A percentile compares a stretch with the other conserved stretches of the same genome.
Evolutionary conservation across 2,888 invertebrate species (phyloP).

Genomic region (Zaprionus obscuricornis): DNA sequence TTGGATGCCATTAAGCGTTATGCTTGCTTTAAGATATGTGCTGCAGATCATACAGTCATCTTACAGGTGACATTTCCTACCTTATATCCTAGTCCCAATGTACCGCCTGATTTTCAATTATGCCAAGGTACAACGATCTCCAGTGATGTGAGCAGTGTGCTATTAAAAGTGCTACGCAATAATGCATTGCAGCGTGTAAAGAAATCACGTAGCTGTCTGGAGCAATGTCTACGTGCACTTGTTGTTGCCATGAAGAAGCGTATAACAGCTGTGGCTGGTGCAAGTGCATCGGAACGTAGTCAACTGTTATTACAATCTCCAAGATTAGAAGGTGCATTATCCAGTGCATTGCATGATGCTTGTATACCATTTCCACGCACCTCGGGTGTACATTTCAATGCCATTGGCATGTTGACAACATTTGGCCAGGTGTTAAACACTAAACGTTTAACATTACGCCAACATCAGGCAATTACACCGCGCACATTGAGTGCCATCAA

Average conservation of each 20-base stretch:
- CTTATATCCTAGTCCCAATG: slow-evolving; percentile 88
- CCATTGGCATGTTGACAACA: slow-evolving; percentile 92
- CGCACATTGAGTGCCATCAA: slow-evolving; percentile 90
- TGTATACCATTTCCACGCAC: slow-evolving; percentile 97
- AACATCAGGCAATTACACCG: slow-evolving; percentile 89
- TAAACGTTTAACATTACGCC: slow-evolving; percentile 88
- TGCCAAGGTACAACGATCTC: slow-evolving; percentile 88
- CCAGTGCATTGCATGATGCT: slow-evolving; percentile 86
- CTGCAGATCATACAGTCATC: slow-evolving; percentile 83
- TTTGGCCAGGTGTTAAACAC: slow-evolving; percentile 91
- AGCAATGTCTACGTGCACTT: slow-evolving; percentile 91
- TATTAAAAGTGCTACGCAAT: slow-evolving; percentile 91
- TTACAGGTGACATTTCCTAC: slow-evolving; percentile 88
- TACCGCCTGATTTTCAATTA: slow-evolving; percentile 88
- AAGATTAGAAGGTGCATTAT: slow-evolving; percentile 82
- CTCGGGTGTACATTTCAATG: slow-evolving; percentile 96
- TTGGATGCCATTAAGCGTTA: slow-evolving; percentile 84
- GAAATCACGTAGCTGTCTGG: slow-evolving; percentile 93
- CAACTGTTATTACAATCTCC: slow-evolving; percentile 83
- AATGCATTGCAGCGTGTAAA: slow-evolving; percentile 92
- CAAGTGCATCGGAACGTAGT: slow-evolving; percentile 75
- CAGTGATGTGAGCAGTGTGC: slow-evolving; percentile 88
- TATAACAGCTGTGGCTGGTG: slow-evolving; percentile 51
- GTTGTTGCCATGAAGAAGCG: slow-evolving; percentile 86
- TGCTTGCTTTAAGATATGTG: slow-evolving; percentile 84